A percentile compares a stretch with the other conserved stretches of the same genome.
Conservation (phyloP, 2,888 invertebrate genomes). For the Terebella lapidaria region DNA sequence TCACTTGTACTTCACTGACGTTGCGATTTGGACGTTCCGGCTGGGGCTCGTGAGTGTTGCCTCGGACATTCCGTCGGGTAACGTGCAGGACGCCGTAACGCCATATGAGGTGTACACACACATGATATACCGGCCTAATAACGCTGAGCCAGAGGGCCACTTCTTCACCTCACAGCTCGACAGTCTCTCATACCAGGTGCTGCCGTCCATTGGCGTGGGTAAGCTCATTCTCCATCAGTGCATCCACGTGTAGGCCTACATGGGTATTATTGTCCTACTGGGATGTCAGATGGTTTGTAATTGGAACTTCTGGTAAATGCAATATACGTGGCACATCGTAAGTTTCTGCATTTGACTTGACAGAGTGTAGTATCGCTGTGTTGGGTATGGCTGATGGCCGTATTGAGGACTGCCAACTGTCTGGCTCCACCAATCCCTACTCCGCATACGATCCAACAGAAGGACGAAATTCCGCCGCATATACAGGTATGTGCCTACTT, state of each 20-base stretch:
- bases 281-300: not conserved
- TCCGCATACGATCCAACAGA: too few species aligned
- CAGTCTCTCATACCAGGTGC: not conserved
- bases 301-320: not conserved
- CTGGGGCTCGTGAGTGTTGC: not conserved
- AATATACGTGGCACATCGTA: not conserved
- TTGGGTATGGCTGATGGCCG: not conserved
- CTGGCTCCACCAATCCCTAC: too few species aligned
- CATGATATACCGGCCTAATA: not conserved
- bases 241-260: not conserved
- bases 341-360: not conserved
- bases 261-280: not conserved
- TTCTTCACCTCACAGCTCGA: not conserved
- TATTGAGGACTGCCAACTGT: not conserved
- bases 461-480: too few species aligned
- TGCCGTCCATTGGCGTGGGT: not conserved
- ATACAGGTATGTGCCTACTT: too few species aligned
- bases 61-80: not conserved
- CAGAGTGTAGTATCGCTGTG: not conserved
- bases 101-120: not conserved
- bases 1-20: not conserved
- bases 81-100: not conserved
- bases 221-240: too few species aligned
- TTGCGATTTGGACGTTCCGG: not conserved
- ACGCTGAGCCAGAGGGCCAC: not conserved